Conservation (phyloP, 2,113 vertebrate species). For the Hypanus sabinus region DNA sequence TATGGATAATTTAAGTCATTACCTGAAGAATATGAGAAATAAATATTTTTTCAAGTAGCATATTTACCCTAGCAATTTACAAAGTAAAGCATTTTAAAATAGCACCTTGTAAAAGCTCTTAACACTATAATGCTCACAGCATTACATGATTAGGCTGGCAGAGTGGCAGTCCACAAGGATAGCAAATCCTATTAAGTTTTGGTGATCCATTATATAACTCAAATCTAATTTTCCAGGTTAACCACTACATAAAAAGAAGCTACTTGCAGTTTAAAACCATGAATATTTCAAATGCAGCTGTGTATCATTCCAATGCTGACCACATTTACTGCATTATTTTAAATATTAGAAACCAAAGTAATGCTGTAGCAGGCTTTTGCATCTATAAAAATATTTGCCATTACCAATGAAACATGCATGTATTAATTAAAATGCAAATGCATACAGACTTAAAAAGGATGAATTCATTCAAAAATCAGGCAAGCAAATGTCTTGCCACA, state of each 20-base stretch:
- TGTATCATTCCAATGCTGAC: not conserved
- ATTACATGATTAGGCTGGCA: constrained; percentile 16
- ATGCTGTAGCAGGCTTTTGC: not conserved
- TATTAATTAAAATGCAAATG: not conserved
- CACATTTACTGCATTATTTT: not conserved
- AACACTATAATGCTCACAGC: not conserved
- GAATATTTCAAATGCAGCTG: not conserved
- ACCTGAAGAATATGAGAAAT: not conserved
- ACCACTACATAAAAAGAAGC: not conserved
- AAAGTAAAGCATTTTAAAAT: not conserved
- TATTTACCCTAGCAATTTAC: too few species aligned
- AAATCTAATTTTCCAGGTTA: not conserved
- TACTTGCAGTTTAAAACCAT: not conserved
- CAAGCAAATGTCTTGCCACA: not conserved
- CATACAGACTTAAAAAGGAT: not conserved
- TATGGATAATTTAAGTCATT: not conserved
- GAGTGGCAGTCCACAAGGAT: not conserved
- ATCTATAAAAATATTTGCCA: not conserved
- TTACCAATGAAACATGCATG: not conserved
- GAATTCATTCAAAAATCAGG: not conserved
- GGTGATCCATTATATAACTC: not conserved
- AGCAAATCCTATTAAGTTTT: not conserved
- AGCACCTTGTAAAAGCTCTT: not conserved
- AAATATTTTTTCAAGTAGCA: not conserved
- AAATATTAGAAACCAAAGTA: not conserved